Percentiles rank a stretch among this genome's conserved stretches.
These are phyloP conservation scores for Naso thynnoides DNA, from an alignment of 2,797 vertebrate genomes.

Conservation along the genomic window DNA sequence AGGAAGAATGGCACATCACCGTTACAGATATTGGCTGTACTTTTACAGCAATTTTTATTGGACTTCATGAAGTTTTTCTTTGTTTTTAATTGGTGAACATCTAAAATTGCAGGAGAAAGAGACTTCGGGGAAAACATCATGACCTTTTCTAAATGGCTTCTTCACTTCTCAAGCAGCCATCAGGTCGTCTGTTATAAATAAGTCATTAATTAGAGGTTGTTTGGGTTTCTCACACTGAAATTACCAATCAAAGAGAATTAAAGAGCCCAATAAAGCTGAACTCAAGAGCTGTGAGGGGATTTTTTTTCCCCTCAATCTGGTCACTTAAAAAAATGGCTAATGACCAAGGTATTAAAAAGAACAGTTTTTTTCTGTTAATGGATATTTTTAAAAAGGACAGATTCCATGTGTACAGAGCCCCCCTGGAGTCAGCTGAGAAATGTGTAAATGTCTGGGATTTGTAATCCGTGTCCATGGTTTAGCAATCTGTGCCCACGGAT, in stretches of 20 bases:
- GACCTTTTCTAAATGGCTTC: neutral
- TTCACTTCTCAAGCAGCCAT: neutral
- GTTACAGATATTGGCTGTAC: too few species aligned
- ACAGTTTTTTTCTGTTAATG: neutral
- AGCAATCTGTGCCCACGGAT: too few species aligned
- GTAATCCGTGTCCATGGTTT: too few species aligned
- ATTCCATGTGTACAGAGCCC: too few species aligned
- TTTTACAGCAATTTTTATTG: too few species aligned
- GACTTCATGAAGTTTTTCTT: neutral
- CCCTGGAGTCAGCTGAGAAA: too few species aligned
- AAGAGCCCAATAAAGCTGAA: neutral
- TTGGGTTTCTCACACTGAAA: conserved; percentile 10
- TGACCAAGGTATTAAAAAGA: neutral
- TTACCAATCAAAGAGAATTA: conserved; percentile 20
- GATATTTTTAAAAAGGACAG: neutral
- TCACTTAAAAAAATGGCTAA: conserved; percentile 6
- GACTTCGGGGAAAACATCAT: neutral
- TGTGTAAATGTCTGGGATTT: too few species aligned
- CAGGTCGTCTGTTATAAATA: conserved; percentile 10
- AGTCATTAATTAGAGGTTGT: conserved; percentile 9
- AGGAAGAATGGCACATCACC: too few species aligned
- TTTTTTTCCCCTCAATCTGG: neutral
- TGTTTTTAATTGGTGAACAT: too few species aligned
- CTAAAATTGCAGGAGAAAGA: neutral
- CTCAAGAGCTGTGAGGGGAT: neutral